Conservation (phyloP, 2,113 vertebrate genomes). For the Esox niger region DNA sequence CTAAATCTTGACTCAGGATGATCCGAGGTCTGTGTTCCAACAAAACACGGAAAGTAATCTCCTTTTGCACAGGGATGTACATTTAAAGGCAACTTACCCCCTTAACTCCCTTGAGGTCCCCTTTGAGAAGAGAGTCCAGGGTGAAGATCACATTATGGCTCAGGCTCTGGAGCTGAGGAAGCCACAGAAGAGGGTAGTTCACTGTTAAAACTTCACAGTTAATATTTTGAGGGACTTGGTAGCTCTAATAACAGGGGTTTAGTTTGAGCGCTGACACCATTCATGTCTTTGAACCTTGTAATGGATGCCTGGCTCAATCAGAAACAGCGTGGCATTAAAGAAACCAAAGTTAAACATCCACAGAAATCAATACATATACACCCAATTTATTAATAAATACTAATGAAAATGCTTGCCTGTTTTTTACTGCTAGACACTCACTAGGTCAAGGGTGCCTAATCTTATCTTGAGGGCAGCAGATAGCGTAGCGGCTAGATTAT, state of each 20-base stretch:
- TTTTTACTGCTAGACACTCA: too few species aligned
- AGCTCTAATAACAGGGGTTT: not conserved
- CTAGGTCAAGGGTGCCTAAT: too few species aligned
- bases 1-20: not conserved
- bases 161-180: constrained; percentile 80
- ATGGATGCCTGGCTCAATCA: too few species aligned
- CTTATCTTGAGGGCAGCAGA: too few species aligned
- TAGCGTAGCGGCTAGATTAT: too few species aligned
- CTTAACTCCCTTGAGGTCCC: constrained; percentile 87
- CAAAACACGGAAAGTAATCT: too few species aligned
- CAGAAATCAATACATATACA: too few species aligned
- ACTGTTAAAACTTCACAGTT: not conserved
- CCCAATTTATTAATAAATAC: too few species aligned
- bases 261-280: not conserved
- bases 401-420: too few species aligned
- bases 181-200: constrained; percentile 6
- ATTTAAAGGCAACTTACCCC: constrained; percentile 58
- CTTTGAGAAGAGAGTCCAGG: constrained; percentile 87
- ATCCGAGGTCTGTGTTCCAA: not conserved
- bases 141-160: constrained; percentile 92
- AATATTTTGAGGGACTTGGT: not conserved
- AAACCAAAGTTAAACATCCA: too few species aligned
- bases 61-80: too few species aligned
- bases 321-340: too few species aligned
- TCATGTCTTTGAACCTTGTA: not conserved